Conservation (phyloP, 2,888 invertebrate genomes). For the Acholoe squamosa region DNA sequence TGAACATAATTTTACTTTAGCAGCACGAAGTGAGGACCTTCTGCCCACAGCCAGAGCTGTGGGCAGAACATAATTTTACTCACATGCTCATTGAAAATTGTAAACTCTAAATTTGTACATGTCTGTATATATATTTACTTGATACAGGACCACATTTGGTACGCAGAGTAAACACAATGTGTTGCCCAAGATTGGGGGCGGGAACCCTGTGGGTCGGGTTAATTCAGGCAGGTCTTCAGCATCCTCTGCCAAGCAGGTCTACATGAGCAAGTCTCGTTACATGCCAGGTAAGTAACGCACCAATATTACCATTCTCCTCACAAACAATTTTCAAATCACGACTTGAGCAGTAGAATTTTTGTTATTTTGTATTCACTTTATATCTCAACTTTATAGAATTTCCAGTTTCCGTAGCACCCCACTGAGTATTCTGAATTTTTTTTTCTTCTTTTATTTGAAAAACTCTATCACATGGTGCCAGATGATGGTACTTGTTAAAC, state of each 20-base stretch:
- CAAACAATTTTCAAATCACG: no score
- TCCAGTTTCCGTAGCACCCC: no score
- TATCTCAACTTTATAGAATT: no score
- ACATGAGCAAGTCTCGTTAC: conserved; percentile 91
- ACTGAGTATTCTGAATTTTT: no score
- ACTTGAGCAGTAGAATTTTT: not conserved
- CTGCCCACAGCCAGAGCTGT: no score
- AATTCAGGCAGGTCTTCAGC: conserved; percentile 80
- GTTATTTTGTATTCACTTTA: not conserved
- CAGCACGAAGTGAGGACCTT: no score
- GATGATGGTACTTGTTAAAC: no score
- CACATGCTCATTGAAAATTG: not conserved
- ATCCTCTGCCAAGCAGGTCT: conserved; percentile 89
- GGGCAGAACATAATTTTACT: not conserved
- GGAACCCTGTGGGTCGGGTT: conserved; percentile 70
- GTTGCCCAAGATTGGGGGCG: conserved; percentile 63
- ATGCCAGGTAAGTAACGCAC: conserved; percentile 86
- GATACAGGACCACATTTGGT: conserved; percentile 11
- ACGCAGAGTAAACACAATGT: conserved; percentile 49
- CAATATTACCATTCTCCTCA: no score
- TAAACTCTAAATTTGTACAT: not conserved
- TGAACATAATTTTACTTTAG: no score
- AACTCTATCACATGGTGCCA: no score
- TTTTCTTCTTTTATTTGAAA: no score
- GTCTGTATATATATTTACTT: not conserved